Evolutionary conservation across 2,888 invertebrate species (phyloP), one percentile per base, ranked within the genome.

Genomic region (Ectemnius cavifrons): DNA sequence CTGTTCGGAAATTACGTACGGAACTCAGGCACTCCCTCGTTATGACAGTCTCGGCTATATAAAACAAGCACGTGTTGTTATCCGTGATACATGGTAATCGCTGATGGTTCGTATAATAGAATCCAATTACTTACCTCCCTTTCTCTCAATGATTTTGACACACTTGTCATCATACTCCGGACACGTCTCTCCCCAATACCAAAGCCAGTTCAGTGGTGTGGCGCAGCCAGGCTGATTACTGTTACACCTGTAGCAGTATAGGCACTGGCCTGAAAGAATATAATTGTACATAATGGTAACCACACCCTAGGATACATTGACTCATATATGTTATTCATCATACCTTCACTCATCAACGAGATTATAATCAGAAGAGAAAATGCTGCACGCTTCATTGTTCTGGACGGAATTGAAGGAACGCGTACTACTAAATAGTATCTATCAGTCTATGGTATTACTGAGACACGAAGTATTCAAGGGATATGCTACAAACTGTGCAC

Each of bases 231-330:
- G 97, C 63, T 96, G 96, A 6, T 97, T 97, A 6, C 97, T 95
- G 18, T 96, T 96, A 89, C 98, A 98, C 88, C 95, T 95, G 87
- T 97, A 98, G 90, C 98, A 98, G 94, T 96, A 97, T 86, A 97
- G 92, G 52, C 94, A 93, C 61, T 92, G 88, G 83, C 93, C 95
- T 94, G 70, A 58, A 85, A 84, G 37, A 37, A 37, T 37, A 37
- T 11, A 11, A 37, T 14, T 2, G 23, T 11, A 67, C 20, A 13
- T 46, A 2, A 28, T n/a, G 37, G n/a, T 46, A 60, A 71, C 64
- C 60, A 75, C 67, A 67, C 70, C 65, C 60, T 57, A 18, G 28
- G 27, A 3, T 6, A 46, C 4, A 23, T 23, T 23, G 23, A 23
- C 2, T 37, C 37, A 37, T n/a, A 28, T 58, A 46, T 49, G 56